Evolutionary conservation across 35 echinoderm and acorn worm genomes (phyloP), one percentile per base, ranked within the genome.

Genomic region (Chiridota heheva): DNA sequence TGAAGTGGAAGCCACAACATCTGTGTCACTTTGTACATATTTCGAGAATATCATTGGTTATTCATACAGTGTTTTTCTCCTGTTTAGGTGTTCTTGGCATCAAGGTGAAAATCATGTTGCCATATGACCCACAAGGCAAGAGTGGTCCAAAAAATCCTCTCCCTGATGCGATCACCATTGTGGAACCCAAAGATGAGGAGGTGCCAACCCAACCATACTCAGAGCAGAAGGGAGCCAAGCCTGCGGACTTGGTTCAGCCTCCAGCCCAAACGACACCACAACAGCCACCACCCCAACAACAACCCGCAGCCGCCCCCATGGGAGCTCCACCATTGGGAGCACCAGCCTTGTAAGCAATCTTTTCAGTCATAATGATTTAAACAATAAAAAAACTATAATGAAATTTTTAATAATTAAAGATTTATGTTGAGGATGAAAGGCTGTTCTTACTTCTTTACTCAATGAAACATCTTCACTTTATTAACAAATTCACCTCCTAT

Each of bases 61-160:
- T n/a, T n/a, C n/a, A n/a, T n/a, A n/a, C n/a, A n/a, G n/a, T n/a
- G n/a, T n/a, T n/a, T n/a, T n/a, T n/a, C n/a, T n/a, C n/a, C n/a
- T n/a, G n/a, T 67, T 2, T 76, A 96, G 93, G 93, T 78, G 93
- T 96, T 20, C 93, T 96, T 72, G 93, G 93, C 20, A 96, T 96
- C 84, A 96, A 96, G 72, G 93, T 96, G 24, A 96, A 96, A 80
- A 96, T 96, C 65, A 96, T 96, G 93, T 81, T 90, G 60, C 93
- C 93, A 32, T 96, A 63, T 30, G 93, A 96, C 53, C 44, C 68
- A 41, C 86, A 61, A 2, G 93, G 93, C 32, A 96, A 96, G 73
- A 90, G 68, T 63, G 93, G 93, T 7, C 93, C 93, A 29, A 96
- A 96, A 80, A 86, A 87, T 22, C 93, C 88, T 36, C 88, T 96